phyloP scores from a whole-genome alignment of 2,797 vertebrate genomes.

The Melanotaenia nigrans region DNA sequence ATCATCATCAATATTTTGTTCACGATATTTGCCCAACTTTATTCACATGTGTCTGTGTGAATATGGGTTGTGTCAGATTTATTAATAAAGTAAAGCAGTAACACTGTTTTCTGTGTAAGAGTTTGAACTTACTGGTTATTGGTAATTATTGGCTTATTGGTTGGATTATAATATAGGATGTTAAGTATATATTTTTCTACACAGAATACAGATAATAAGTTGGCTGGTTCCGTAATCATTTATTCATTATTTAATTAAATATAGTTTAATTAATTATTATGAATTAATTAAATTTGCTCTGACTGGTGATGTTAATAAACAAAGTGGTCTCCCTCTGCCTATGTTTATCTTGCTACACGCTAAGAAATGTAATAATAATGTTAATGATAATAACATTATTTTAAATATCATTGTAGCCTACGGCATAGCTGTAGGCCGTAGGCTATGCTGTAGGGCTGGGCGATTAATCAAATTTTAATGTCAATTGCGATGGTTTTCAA shows the following conservation, averaged over 20 bases:
- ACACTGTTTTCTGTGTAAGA: neutral
- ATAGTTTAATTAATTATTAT: too few relatives aligned
- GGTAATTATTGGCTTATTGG: too few relatives aligned
- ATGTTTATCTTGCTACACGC: neutral
- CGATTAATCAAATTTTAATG: too few relatives aligned
- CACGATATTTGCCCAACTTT: slow-evolving; percentile 3
- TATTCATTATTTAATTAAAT: too few relatives aligned
- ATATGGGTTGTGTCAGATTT: neutral
- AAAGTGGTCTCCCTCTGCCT: neutral
- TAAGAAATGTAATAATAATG: neutral
- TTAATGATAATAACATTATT: too few relatives aligned
- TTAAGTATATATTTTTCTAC: slow-evolving; percentile 14
- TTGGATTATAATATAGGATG: slow-evolving; percentile 10
- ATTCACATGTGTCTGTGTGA: slow-evolving; percentile 3
- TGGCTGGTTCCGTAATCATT: slow-evolving; percentile 1
- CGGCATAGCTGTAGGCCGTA: too few relatives aligned
- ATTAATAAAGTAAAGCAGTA: slow-evolving; percentile 18
- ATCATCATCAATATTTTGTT: slow-evolving; percentile 8
- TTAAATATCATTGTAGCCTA: too few relatives aligned
- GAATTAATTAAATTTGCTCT: neutral
- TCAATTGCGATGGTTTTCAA: too few relatives aligned
- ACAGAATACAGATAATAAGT: slow-evolving; percentile 20
- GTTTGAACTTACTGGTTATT: neutral
- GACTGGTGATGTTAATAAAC: neutral
- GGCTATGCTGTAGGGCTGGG: too few relatives aligned